These are phyloP conservation scores for Magallana gigas DNA, from an alignment of 1,140 invertebrate genomes.

Conservation along the genomic window DNA sequence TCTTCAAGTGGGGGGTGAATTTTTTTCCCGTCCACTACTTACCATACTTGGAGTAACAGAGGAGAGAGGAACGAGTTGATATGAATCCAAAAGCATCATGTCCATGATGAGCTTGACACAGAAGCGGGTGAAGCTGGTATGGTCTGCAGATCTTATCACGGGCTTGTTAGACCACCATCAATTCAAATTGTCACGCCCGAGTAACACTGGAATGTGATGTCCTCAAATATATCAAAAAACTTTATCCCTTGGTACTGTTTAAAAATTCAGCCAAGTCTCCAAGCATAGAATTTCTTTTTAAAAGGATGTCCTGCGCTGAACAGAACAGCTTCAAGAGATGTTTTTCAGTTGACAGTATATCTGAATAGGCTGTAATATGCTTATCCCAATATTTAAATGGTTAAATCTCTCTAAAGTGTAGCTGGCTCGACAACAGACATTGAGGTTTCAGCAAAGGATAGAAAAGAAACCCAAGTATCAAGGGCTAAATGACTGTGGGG, in stretches of 20 bases:
- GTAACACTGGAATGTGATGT: slow-evolving; percentile 16
- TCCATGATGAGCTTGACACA: slow-evolving; percentile 1
- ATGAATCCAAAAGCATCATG: slow-evolving; percentile 48
- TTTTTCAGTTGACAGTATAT: slow-evolving; percentile 15
- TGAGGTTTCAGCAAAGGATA: background rate
- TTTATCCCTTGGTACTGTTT: slow-evolving; percentile 37
- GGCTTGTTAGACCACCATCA: slow-evolving; percentile 34
- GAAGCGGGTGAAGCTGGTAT: background rate
- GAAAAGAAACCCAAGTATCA: too few relatives aligned
- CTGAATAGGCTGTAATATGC: slow-evolving; percentile 22
- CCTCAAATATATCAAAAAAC: slow-evolving; percentile 18
- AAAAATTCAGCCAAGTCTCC: slow-evolving; percentile 14
- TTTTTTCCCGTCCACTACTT: background rate
- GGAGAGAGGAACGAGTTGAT: slow-evolving; percentile 44
- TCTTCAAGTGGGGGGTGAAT: background rate
- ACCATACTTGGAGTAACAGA: slow-evolving; percentile 38
- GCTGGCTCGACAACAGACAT: background rate
- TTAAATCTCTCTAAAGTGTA: slow-evolving; percentile 17
- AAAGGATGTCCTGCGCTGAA: slow-evolving; percentile 18
- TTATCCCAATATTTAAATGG: slow-evolving; percentile 35
- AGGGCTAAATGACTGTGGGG: background rate
- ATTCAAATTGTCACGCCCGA: slow-evolving; percentile 30
- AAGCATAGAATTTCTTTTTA: slow-evolving; percentile 1
- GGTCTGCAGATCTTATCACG: background rate
- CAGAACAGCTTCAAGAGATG: slow-evolving; percentile 18